phyloP scores from a whole-genome alignment of 1,140 invertebrate species.

The Drosophila pectinifera region DNA sequence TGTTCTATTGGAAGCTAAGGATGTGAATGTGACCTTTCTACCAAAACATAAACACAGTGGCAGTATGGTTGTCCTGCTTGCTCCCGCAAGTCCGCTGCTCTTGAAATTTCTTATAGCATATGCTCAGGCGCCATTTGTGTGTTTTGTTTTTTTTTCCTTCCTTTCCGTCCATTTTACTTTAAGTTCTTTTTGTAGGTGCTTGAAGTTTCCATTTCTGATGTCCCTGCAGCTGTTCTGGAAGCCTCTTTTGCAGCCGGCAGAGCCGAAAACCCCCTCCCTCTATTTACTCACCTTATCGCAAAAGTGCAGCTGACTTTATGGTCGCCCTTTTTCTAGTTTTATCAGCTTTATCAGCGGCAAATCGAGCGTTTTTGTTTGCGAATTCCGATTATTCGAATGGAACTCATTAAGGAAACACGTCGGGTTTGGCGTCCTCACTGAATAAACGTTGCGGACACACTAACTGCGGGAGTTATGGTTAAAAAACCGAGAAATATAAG shows the following conservation, averaged over 20 bases:
- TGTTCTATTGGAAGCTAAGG: conserved; percentile 37
- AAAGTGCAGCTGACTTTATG: conserved; percentile 71
- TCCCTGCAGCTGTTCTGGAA: conserved; percentile 68
- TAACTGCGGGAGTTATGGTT: conserved; percentile 4
- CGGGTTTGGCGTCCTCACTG: conserved; percentile 19
- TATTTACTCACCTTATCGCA: conserved; percentile 79
- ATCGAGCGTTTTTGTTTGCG: conserved; percentile 38
- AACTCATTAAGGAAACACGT: conserved; percentile 47
- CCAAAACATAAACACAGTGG: conserved; percentile 74
- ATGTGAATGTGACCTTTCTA: conserved; percentile 59
- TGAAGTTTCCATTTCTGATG: conserved; percentile 1
- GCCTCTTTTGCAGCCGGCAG: conserved; percentile 25
- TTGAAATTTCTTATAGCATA: conserved; percentile 63
- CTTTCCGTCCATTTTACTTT: conserved; percentile 6
- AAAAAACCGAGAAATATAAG: conserved; percentile 23
- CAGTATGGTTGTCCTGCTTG: conserved; percentile 42
- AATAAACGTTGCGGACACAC: conserved; percentile 5
- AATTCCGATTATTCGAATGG: conserved; percentile 31
- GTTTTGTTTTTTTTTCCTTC: conserved; percentile 16
- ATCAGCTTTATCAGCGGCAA: conserved; percentile 63
- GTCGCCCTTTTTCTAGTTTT: conserved; percentile 20
- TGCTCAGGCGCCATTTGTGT: conserved; percentile 73
- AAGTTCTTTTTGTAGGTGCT: conserved; percentile 6
- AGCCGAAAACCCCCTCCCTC: not conserved
- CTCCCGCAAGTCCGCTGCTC: conserved; percentile 20